These are phyloP conservation scores for Lutjanus campechanus DNA, from an alignment of 2,797 vertebrate species.

Conservation along the genomic window DNA sequence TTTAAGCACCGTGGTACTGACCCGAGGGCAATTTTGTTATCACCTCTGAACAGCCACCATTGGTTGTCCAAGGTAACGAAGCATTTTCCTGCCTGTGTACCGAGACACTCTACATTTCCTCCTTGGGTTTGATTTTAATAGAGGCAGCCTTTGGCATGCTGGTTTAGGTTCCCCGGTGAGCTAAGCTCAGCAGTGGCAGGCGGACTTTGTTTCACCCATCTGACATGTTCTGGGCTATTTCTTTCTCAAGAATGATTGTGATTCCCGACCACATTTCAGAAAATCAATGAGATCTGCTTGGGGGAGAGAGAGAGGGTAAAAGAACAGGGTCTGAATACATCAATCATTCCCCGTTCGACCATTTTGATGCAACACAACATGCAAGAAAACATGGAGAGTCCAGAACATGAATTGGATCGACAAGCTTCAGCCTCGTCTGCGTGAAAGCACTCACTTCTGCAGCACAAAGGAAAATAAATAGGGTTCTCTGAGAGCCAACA, in stretches of 20 bases:
- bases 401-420: slow-evolving; percentile 11
- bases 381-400: slow-evolving; percentile 19
- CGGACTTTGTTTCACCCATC: slow-evolving; percentile 60
- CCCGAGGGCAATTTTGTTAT: slow-evolving; percentile 54
- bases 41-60: slow-evolving; percentile 43
- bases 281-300: slow-evolving; percentile 68
- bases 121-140: slow-evolving; percentile 43
- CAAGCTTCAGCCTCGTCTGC: not conserved
- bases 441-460: slow-evolving; percentile 1
- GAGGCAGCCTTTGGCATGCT: slow-evolving; percentile 49
- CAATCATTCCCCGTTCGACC: slow-evolving; percentile 55
- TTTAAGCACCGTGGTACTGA: slow-evolving; percentile 39
- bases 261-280: slow-evolving; percentile 69
- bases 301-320: slow-evolving; percentile 45
- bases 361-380: slow-evolving; percentile 51
- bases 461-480: not conserved
- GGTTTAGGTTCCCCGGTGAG: slow-evolving; percentile 55
- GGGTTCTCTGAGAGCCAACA: not conserved
- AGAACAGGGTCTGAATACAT: slow-evolving; percentile 53
- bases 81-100: slow-evolving; percentile 43
- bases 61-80: slow-evolving; percentile 49
- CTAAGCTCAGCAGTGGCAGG: slow-evolving; percentile 51
- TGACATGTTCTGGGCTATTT: slow-evolving; percentile 64
- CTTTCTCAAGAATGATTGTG: slow-evolving; percentile 61
- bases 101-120: slow-evolving; percentile 48